Conservation (phyloP, 2,888 invertebrate species). For the Podabrus alpinus region DNA sequence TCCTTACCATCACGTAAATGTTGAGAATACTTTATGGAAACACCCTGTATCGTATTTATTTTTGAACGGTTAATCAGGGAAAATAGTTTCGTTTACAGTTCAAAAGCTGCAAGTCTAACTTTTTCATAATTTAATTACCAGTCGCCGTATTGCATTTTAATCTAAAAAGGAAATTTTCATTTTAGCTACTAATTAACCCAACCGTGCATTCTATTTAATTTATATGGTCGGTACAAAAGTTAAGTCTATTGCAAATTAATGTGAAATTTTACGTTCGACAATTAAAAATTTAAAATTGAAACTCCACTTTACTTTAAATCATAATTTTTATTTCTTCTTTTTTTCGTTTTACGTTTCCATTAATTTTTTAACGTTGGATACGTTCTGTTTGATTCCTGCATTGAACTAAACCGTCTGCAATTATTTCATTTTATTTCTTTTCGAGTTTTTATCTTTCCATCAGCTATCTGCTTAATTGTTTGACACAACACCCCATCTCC, state of each 20-base stretch:
- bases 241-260: background rate
- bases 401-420: background rate
- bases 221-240: background rate
- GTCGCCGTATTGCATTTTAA: background rate
- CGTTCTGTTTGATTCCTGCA: background rate
- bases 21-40: no score
- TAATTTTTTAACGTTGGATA: background rate
- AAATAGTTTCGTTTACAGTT: background rate
- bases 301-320: background rate
- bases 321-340: background rate
- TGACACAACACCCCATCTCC: background rate
- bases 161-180: background rate
- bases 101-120: background rate
- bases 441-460: background rate
- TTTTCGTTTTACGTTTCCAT: background rate
- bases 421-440: background rate
- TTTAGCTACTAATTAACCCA: background rate
- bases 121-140: background rate
- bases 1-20: no score
- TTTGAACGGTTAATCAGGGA: background rate
- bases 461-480: background rate
- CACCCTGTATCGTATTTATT: no score
- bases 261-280: background rate
- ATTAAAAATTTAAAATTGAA: background rate
- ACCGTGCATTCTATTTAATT: background rate